phyloP scores from a whole-genome alignment of 2,888 invertebrate genomes.

The Agriopis marginaria region DNA sequence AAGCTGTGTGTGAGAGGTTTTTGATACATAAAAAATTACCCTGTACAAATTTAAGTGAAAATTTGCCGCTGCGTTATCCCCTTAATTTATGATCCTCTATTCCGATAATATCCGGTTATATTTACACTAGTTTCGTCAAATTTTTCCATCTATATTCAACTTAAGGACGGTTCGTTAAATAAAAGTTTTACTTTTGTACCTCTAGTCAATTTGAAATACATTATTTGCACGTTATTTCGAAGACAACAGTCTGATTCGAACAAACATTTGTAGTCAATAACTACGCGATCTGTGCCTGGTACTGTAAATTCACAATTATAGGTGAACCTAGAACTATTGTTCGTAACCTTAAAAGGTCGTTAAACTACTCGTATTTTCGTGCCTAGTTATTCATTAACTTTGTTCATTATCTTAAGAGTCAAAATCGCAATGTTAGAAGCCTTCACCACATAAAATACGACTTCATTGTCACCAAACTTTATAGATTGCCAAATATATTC shows the following conservation, averaged over 20 bases:
- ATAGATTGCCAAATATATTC: conserved; percentile 1
- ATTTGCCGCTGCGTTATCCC: no score
- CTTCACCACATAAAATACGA: not conserved
- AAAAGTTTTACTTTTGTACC: conserved; percentile 1
- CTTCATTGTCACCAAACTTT: not conserved
- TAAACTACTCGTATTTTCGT: conserved; percentile 14
- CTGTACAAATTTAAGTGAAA: no score
- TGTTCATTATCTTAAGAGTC: conserved; percentile 2
- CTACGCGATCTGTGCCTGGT: conserved; percentile 42
- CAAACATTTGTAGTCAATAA: conserved; percentile 22
- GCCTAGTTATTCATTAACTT: not conserved
- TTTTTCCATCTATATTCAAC: not conserved
- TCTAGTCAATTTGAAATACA: conserved; percentile 28
- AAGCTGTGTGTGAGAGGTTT: no score
- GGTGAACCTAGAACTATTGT: conserved; percentile 34
- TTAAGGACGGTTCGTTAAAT: not conserved
- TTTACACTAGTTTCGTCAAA: not conserved
- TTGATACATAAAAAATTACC: no score
- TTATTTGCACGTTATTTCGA: conserved; percentile 38
- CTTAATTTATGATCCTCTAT: no score
- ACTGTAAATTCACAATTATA: conserved; percentile 17
- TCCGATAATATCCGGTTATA: not conserved
- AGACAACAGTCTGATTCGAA: conserved; percentile 39
- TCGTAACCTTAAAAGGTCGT: conserved; percentile 24
- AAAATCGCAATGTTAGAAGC: not conserved